A percentile compares a stretch with the other conserved stretches of the same genome.
These are phyloP conservation scores for Stenodema calcarata DNA, from an alignment of 2,888 invertebrate genomes.

Conservation along the genomic window DNA sequence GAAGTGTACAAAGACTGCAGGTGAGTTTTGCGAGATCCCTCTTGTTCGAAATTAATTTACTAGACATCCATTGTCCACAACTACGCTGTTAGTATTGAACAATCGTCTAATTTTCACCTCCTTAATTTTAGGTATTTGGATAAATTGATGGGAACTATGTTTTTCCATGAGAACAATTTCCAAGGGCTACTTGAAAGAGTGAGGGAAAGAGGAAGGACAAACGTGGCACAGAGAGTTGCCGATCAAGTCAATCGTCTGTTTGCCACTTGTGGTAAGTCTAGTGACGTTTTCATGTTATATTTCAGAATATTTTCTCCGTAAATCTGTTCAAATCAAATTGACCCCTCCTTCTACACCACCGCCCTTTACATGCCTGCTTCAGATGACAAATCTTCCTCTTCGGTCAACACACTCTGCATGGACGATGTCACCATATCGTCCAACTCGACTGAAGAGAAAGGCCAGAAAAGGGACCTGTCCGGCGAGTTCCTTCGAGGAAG, in stretches of 20 bases:
- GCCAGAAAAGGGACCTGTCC: slow-evolving; percentile 46
- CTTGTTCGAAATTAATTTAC: neutral
- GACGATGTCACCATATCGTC: slow-evolving; percentile 26
- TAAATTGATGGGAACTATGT: slow-evolving; percentile 82
- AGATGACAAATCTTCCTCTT: slow-evolving; percentile 16
- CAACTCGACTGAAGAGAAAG: slow-evolving; percentile 48
- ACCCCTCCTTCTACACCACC: too few relatives aligned
- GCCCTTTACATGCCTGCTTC: too few relatives aligned
- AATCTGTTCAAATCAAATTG: too few relatives aligned
- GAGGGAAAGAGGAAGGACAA: slow-evolving; percentile 73
- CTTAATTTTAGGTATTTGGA: slow-evolving; percentile 74
- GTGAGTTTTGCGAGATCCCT: slow-evolving; percentile 53
- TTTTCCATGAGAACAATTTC: slow-evolving; percentile 84
- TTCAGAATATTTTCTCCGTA: neutral
- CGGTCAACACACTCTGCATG: neutral
- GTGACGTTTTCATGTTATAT: too few relatives aligned
- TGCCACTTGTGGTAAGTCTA: slow-evolving; percentile 33
- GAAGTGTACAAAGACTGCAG: slow-evolving; percentile 84
- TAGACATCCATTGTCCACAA: neutral
- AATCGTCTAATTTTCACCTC: too few relatives aligned
- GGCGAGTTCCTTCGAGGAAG: slow-evolving; percentile 56
- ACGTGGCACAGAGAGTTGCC: slow-evolving; percentile 74
- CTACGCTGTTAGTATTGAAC: too few relatives aligned
- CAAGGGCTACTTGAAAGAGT: slow-evolving; percentile 77
- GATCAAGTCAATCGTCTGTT: slow-evolving; percentile 68